These are phyloP conservation scores for Penelope pileata DNA, from an alignment of 2,113 vertebrate species.

Conservation along the genomic window DNA sequence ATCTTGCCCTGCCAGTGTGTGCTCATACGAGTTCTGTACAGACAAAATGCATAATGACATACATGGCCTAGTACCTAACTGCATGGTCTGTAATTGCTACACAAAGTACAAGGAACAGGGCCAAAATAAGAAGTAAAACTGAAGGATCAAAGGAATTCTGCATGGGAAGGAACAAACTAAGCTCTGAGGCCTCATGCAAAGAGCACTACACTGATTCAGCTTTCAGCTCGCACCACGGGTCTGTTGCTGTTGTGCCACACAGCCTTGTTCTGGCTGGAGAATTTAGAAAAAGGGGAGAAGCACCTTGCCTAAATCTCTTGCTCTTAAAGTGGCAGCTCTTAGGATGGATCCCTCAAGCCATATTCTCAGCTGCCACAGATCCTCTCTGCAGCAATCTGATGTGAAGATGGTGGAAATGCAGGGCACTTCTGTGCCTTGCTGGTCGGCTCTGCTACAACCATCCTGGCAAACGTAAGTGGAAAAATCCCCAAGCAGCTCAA, in stretches of 20 bases:
- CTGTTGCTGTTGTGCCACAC: not conserved
- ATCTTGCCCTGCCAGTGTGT: not conserved
- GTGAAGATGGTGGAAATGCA: not conserved
- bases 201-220: not conserved
- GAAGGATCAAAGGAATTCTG: not conserved
- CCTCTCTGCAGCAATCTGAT: not conserved
- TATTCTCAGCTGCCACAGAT: not conserved
- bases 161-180: not conserved
- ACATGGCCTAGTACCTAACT: accelerated
- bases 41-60: not conserved
- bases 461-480: not conserved
- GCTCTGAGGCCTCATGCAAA: not conserved
- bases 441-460: not conserved
- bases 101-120: not conserved
- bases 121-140: not conserved
- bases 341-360: not conserved
- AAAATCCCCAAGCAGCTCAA: not conserved
- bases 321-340: not conserved
- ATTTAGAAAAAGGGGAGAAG: not conserved
- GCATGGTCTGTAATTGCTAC: not conserved
- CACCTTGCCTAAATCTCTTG: not conserved
- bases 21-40: not conserved
- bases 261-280: not conserved
- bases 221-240: not conserved
- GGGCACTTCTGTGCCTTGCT: not conserved